Base-by-base conservation (phyloP, 2,113 vertebrate species). In the Brachyistius frenatus region DNA sequence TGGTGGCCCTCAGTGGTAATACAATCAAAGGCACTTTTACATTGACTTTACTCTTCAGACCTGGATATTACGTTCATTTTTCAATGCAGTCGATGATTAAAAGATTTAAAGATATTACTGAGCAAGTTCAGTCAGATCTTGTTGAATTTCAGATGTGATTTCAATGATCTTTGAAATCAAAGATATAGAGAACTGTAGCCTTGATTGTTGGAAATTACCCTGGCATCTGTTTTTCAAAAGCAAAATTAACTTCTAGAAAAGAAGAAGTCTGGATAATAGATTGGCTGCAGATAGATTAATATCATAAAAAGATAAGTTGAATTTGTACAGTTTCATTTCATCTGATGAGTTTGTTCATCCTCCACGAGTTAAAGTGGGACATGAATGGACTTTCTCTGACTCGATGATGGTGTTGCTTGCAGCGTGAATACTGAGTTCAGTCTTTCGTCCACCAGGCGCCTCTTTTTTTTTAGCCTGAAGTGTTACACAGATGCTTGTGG, bases 401-500 rank as follows among this genome's bases (percentile, higher is more conserved):
- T 39, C 14, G 41, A 63, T 39, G 32, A 60, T 73, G 78, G 73
- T 83, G 79, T 85, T 74, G 64, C 61, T 80, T 74, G 70, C 47
- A 14, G 75, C 71, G 81, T 39, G 76, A 85, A 81, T 37, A 37
- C 7, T 1, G 0, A 73, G 50, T 52, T 56, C 10, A 2, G 44
- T 36, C 32, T 57, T 53, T 32, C 1, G 54, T 73, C 44, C 70
- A 55, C 36, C 61, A 64, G 6, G 11, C 37, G 23, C 63, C 37
- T 75, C 55, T 50, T 64, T 54, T 64, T 54, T 78, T 74, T 69
- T 33, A 60, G 10, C 66, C 35, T 2, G 5, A 56, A 49, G 58
- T 69, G 72, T 73, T 84, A 31, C 73, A 72, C 77, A 65, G 74
- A 79, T 76, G 55, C 77, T 81, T 56, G 75, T 78, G 61, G 75